These are phyloP conservation scores for Callosobruchus maculatus DNA, from an alignment of 2,888 invertebrate genomes.

Conservation along the genomic window DNA sequence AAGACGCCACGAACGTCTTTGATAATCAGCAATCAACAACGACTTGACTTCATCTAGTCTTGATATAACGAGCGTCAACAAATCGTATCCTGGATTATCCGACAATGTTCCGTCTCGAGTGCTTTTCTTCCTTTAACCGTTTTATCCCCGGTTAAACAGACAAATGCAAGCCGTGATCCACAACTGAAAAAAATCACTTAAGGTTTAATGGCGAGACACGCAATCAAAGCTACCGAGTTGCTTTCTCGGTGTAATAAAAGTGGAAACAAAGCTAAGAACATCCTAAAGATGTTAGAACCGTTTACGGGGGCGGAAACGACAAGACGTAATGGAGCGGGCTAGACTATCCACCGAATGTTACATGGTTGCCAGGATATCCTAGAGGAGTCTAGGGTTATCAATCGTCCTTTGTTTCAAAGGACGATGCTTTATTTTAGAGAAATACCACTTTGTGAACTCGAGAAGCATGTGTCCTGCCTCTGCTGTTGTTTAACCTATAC, in stretches of 20 bases:
- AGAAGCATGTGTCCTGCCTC: too few relatives aligned
- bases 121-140: not conserved
- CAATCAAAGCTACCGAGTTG: constrained; percentile 17
- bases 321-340: constrained; percentile 28
- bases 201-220: not conserved
- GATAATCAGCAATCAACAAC: too few relatives aligned
- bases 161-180: not conserved
- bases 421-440: too few relatives aligned
- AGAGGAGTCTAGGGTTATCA: too few relatives aligned
- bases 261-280: constrained; percentile 36
- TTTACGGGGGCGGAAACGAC: constrained; percentile 31
- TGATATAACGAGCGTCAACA: too few relatives aligned
- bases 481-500: too few relatives aligned
- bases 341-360: constrained; percentile 11
- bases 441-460: too few relatives aligned
- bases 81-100: too few relatives aligned
- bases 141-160: not conserved
- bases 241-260: constrained; percentile 11
- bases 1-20: too few relatives aligned
- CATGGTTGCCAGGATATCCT: not conserved
- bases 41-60: too few relatives aligned
- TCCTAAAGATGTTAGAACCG: constrained; percentile 43
- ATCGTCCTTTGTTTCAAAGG: too few relatives aligned
- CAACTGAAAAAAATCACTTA: not conserved
- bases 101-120: not conserved